Percentiles rank a stretch among this genome's conserved stretches.
Evolutionary conservation across 2,113 vertebrate species (phyloP).

Genomic region (Atrichornis clamosus): DNA sequence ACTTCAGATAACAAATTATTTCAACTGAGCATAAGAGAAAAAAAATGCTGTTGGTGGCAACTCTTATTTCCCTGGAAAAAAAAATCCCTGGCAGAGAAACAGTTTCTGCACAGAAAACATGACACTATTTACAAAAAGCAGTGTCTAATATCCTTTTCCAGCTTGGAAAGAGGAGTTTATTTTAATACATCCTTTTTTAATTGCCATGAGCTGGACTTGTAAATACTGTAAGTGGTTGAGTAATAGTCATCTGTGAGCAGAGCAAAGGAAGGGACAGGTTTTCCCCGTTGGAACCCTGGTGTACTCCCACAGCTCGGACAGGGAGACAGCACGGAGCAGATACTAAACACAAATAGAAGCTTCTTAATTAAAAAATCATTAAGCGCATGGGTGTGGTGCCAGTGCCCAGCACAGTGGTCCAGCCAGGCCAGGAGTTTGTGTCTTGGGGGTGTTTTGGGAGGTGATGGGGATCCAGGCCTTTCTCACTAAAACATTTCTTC

Average conservation of each 20-base stretch:
- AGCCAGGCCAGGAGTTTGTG: not conserved
- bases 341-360: not conserved
- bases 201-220: slow-evolving; percentile 69
- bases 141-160: slow-evolving; percentile 57
- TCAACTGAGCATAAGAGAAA: not conserved
- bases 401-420: not conserved
- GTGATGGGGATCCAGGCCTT: not conserved
- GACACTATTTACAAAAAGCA: slow-evolving; percentile 21
- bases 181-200: slow-evolving; percentile 69
- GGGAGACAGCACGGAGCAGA: not conserved
- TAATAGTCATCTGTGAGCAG: slow-evolving; percentile 53
- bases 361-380: not conserved
- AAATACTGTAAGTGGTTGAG: slow-evolving; percentile 64
- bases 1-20: not conserved
- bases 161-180: slow-evolving; percentile 57
- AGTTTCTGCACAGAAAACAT: slow-evolving; percentile 57
- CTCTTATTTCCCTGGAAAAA: slow-evolving; percentile 36
- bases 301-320: not conserved
- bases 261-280: slow-evolving; percentile 44
- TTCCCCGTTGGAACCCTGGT: slow-evolving; percentile 7
- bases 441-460: not conserved
- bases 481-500: not conserved
- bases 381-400: not conserved
- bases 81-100: not conserved
- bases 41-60: not conserved